Evolutionary conservation across 2,888 invertebrate species (phyloP).

Genomic region (Athalia rosae): DNA sequence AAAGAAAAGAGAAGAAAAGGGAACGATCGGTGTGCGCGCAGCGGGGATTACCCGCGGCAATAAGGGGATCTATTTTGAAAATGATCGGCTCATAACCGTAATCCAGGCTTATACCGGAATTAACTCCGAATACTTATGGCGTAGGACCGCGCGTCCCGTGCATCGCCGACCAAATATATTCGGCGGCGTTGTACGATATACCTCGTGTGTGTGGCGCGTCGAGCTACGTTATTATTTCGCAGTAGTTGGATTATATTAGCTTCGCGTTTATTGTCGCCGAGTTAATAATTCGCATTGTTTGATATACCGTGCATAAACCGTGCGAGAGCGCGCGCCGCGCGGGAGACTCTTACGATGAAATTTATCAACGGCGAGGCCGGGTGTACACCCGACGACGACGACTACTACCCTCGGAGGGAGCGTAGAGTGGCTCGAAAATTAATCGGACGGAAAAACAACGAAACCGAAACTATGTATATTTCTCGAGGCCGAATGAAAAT

Average conservation of each 20-base stretch:
- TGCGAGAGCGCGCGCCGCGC: too few species aligned
- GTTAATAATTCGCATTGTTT: constrained; percentile 35
- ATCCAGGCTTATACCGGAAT: constrained; percentile 30
- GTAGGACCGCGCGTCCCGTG: too few species aligned
- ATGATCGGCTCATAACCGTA: constrained; percentile 42
- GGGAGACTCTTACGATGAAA: background rate
- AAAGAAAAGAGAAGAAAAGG: too few species aligned
- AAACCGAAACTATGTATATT: too few species aligned
- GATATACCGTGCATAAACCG: constrained; percentile 13
- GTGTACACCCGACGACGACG: too few species aligned
- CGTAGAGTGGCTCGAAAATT: too few species aligned
- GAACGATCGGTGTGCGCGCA: too few species aligned
- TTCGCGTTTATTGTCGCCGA: constrained; percentile 13
- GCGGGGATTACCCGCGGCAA: constrained; percentile 13
- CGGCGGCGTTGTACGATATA: too few species aligned
- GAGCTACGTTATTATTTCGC: background rate
- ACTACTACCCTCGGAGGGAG: too few species aligned
- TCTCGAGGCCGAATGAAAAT: too few species aligned
- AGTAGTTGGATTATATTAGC: background rate
- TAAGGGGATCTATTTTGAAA: constrained; percentile 26
- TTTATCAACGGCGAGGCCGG: constrained; percentile 30
- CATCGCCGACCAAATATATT: constrained; percentile 31
- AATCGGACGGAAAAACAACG: too few species aligned
- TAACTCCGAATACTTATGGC: constrained; percentile 9
- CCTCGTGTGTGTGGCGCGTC: too few species aligned